phyloP scores from a whole-genome alignment of 1,140 invertebrate genomes.

The Calephelis nemesis region DNA sequence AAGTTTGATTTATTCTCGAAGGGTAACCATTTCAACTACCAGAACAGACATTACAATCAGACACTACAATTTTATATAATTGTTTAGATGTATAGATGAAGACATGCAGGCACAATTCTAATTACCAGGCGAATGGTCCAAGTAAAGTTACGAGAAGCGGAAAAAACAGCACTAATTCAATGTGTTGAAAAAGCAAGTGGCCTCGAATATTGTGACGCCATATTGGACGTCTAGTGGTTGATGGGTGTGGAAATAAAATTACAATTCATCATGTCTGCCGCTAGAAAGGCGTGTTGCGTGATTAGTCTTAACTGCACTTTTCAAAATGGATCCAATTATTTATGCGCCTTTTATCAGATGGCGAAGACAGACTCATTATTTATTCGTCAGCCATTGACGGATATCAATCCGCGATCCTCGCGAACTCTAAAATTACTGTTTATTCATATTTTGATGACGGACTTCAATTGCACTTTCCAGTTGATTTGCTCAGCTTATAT shows the following conservation, averaged over 20 bases:
- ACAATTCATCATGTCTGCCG: conserved; percentile 10
- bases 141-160: too few relatives aligned
- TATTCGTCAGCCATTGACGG: conserved; percentile 7
- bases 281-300: conserved; percentile 17
- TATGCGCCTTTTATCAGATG: conserved; percentile 37
- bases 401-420: conserved; percentile 11
- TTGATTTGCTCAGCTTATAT: too few relatives aligned
- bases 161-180: too few relatives aligned
- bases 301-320: conserved; percentile 19
- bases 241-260: conserved; percentile 19
- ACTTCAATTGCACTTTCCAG: neutral
- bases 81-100: too few relatives aligned
- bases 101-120: too few relatives aligned
- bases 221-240: neutral
- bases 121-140: too few relatives aligned
- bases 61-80: too few relatives aligned
- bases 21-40: too few relatives aligned
- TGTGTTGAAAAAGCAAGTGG: neutral
- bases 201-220: neutral
- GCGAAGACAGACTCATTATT: conserved; percentile 35
- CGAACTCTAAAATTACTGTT: conserved; percentile 24
- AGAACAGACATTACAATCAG: too few relatives aligned
- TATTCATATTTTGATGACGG: conserved; percentile 28
- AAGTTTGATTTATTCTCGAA: too few relatives aligned
- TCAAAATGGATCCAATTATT: conserved; percentile 31